Evolutionary conservation across 2,113 vertebrate species (phyloP), one percentile per base, ranked within the genome.

Genomic region (Eira barbara): DNA sequence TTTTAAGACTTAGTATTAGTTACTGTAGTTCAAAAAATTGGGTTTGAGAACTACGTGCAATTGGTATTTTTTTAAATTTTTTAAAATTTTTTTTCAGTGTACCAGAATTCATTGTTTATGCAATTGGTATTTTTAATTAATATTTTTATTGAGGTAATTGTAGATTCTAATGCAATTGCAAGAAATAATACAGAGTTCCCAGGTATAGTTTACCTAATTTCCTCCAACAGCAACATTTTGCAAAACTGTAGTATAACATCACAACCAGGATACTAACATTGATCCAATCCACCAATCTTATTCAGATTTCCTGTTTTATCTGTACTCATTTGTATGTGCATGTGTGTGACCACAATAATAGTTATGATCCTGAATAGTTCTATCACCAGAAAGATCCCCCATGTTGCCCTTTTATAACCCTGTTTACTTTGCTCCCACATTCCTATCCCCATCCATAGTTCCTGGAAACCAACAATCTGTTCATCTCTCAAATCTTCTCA

Each of bases 401-500:
- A 61, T n/a, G 17, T 47, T 73, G 21, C 18, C 34, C 27, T 94
- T 82, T 59, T 52, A 55, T 83, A 91, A 87, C 21, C 9, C 85
- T n/a, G 25, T 17, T 36, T 59, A 93, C 42, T 76, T 36, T 29
- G 42, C 18, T 55, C n/a, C 45, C 67, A 88, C 21, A 59, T 91
- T 96, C 65, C 34, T 83, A 42, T 65, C 52, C 9, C 47, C 18
- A 55, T 74, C 39, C 25, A 7, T 80, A 86, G 65, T 6, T 21
- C 15, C 42, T 93, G 47, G n/a, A 39, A 96, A 88, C 47, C 78
- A 97, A 14, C 29, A 84, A 47, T 71, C 31, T 76, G 18, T 83
- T 95, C 39, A 71, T 61, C 21, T 97, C 61, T 91, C 90, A 78
- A 65, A 67, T 65, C 87, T 67, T 84, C 27, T 91, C 49, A 67